Evolutionary conservation across 2,888 invertebrate species (phyloP).

Genomic region (Eupithecia exiguata): DNA sequence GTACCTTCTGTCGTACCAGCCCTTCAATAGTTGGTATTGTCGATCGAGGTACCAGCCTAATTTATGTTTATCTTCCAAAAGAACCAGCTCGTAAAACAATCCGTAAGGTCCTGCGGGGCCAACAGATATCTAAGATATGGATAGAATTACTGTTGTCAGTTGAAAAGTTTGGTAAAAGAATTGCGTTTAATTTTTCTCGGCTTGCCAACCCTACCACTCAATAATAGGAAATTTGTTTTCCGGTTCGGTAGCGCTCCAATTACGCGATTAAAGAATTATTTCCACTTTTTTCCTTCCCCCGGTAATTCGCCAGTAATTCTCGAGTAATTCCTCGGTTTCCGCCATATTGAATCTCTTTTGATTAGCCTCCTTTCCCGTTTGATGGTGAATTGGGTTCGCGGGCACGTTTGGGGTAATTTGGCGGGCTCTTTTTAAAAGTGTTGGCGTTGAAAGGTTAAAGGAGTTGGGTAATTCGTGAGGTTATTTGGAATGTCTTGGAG

Average conservation of each 20-base stretch:
- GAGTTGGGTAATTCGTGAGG: constrained; percentile 7
- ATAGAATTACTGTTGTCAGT: neutral
- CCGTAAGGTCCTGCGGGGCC: neutral
- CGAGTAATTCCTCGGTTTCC: constrained; percentile 70
- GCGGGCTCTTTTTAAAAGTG: constrained; percentile 67
- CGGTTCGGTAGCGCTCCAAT: constrained; percentile 83
- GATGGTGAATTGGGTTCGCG: constrained; percentile 70
- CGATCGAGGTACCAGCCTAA: neutral
- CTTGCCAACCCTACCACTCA: constrained; percentile 65
- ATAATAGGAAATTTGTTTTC: constrained; percentile 84
- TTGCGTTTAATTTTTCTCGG: neutral
- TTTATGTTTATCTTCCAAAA: neutral
- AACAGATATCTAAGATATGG: neutral
- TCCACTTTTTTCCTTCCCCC: constrained; percentile 74
- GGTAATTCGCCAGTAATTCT: constrained; percentile 44
- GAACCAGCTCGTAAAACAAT: neutral
- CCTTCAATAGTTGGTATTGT: too few relatives aligned
- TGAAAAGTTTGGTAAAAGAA: neutral
- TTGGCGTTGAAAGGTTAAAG: constrained; percentile 33
- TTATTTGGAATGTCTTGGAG: neutral
- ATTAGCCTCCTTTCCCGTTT: constrained; percentile 82
- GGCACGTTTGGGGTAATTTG: constrained; percentile 69
- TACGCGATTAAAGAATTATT: constrained; percentile 84
- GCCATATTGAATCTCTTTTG: constrained; percentile 82
- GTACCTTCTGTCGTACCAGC: too few relatives aligned